A percentile compares a stretch with the other conserved stretches of the same genome.
Evolutionary conservation across 2,797 vertebrate species (phyloP).

Genomic region (Hemibagrus guttatus): DNA sequence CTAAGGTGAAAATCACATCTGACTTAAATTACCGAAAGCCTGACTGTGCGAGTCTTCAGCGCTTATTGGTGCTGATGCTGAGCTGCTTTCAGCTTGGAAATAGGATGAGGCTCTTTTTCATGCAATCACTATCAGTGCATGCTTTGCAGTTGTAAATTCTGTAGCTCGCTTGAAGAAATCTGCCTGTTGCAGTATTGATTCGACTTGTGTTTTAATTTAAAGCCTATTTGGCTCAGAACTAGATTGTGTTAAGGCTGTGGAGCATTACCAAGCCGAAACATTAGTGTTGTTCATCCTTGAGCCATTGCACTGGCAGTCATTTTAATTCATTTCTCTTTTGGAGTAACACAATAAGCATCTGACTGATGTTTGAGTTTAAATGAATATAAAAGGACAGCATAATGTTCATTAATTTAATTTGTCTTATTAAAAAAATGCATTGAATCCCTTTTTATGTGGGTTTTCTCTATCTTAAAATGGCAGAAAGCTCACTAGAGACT

Average conservation of each 20-base stretch:
- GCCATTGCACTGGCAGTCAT: not conserved
- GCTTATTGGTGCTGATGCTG: slow-evolving; percentile 36
- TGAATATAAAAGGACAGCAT: not conserved
- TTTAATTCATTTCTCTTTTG: slow-evolving; percentile 9
- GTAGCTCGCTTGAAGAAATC: slow-evolving; percentile 15
- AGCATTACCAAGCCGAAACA: slow-evolving; percentile 9
- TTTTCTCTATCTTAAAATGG: not conserved
- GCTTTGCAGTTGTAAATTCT: slow-evolving; percentile 19
- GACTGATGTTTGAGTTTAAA: not conserved
- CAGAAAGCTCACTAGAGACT: not conserved
- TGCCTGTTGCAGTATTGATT: slow-evolving; percentile 31
- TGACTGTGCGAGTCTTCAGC: slow-evolving; percentile 21
- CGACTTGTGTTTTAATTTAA: slow-evolving; percentile 25
- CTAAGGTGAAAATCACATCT: slow-evolving; percentile 48
- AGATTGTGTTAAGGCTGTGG: slow-evolving; percentile 24
- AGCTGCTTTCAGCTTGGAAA: slow-evolving; percentile 12
- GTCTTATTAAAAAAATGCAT: not conserved
- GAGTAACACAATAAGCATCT: slow-evolving; percentile 7
- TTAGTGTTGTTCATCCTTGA: slow-evolving; percentile 21
- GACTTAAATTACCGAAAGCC: slow-evolving; percentile 45
- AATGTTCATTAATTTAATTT: not conserved
- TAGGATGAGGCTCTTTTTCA: slow-evolving; percentile 16
- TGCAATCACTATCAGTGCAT: not conserved
- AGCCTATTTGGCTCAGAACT: slow-evolving; percentile 28
- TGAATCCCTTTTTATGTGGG: not conserved